These are phyloP conservation scores for Spodoptera exigua DNA, from an alignment of 2,888 invertebrate genomes.

Conservation along the genomic window DNA sequence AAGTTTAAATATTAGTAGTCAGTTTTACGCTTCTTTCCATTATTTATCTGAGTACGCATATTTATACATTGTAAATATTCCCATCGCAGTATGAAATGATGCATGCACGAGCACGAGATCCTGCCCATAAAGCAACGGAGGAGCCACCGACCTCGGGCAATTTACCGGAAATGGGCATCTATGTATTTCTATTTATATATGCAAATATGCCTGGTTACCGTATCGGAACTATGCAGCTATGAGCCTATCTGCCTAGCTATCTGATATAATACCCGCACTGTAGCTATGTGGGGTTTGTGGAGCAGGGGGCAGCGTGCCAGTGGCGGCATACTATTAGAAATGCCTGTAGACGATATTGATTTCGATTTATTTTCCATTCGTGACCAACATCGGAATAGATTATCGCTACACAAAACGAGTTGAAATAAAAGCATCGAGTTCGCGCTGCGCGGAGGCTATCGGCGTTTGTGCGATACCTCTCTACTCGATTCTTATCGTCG, in stretches of 20 bases:
- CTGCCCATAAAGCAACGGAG: constrained; percentile 31
- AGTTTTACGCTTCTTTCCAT: constrained; percentile 11
- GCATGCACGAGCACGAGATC: constrained; percentile 34
- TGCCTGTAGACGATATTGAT: constrained; percentile 80
- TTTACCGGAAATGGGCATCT: constrained; percentile 63
- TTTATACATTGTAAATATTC: constrained; percentile 39
- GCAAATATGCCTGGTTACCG: constrained; percentile 53
- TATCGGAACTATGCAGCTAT: constrained; percentile 50
- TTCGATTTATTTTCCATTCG: constrained; percentile 84
- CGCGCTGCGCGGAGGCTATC: constrained; percentile 56
- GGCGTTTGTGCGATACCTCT: constrained; percentile 63
- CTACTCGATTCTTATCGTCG: constrained; percentile 57
- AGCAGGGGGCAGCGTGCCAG: constrained; percentile 54
- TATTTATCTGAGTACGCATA: constrained; percentile 28
- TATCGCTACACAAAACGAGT: constrained; percentile 74
- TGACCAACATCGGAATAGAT: constrained; percentile 79
- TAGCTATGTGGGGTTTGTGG: constrained; percentile 39
- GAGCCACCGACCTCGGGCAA: constrained; percentile 54
- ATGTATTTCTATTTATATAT: constrained; percentile 50
- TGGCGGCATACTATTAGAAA: constrained; percentile 79
- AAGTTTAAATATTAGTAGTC: background rate
- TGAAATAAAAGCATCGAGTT: constrained; percentile 58
- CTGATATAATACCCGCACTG: constrained; percentile 23
- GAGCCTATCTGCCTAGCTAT: constrained; percentile 30
- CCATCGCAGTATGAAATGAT: constrained; percentile 36